A percentile compares a stretch with the other conserved stretches of the same genome.
Evolutionary conservation across 2,113 vertebrate species (phyloP).

Genomic region (Tragulus kanchil): DNA sequence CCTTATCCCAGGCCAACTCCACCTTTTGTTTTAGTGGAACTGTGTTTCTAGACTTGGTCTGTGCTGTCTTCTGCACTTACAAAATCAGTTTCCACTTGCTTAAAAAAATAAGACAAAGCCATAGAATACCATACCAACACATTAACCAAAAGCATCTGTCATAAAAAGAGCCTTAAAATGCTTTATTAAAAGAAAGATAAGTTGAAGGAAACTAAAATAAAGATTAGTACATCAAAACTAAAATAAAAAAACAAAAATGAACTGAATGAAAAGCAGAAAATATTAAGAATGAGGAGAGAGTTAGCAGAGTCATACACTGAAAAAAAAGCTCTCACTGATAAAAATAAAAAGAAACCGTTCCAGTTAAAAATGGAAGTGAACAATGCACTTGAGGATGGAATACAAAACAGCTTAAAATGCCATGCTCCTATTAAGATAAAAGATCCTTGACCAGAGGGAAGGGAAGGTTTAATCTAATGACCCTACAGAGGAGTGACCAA

Average conservation of each 20-base stretch:
- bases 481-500: accelerated
- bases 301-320: neutral
- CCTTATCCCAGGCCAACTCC: no score
- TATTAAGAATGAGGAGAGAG: neutral
- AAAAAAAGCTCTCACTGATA: neutral
- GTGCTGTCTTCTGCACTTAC: no score
- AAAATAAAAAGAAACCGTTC: neutral
- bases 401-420: neutral
- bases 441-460: neutral
- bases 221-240: neutral
- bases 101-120: no score
- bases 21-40: no score
- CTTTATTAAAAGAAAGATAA: neutral
- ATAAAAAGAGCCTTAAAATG: neutral
- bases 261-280: neutral
- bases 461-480: neutral
- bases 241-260: neutral
- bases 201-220: neutral
- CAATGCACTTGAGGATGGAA: neutral
- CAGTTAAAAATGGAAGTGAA: neutral
- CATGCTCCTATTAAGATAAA: neutral
- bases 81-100: no score
- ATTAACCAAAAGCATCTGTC: neutral
- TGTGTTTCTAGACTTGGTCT: no score
- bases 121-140: neutral